Evolutionary conservation across 2,888 invertebrate genomes (phyloP).

Genomic region (Cantharis rufa): DNA sequence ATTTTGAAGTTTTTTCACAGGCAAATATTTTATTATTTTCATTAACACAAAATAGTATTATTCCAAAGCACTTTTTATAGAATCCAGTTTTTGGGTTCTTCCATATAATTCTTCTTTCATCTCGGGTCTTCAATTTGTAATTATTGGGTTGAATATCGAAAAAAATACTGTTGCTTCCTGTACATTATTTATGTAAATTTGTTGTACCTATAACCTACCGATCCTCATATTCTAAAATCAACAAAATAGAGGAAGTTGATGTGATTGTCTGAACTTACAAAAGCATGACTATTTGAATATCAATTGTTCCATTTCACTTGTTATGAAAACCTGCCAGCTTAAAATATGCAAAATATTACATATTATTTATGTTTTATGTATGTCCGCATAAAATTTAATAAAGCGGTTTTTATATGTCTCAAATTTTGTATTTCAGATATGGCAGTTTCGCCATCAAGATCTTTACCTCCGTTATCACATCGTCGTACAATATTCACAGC

Average conservation of each 20-base stretch:
- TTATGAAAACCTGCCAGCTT: neutral
- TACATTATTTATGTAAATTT: neutral
- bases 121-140: no score
- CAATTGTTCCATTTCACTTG: neutral
- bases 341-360: neutral
- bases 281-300: neutral
- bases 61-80: no score
- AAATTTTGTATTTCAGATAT: constrained; percentile 46
- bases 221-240: neutral
- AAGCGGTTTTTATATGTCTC: neutral
- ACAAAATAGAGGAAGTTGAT: neutral
- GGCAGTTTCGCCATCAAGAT: constrained; percentile 58
- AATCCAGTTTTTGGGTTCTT: no score
- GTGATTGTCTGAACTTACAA: neutral
- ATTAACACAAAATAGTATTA: no score
- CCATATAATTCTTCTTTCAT: no score
- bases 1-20: no score
- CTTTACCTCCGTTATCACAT: constrained; percentile 59
- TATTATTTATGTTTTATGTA: neutral
- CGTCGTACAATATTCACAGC: constrained; percentile 58
- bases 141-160: neutral
- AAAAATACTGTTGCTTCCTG: neutral
- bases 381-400: neutral
- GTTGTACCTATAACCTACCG: neutral
- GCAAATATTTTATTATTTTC: no score